phyloP scores from a whole-genome alignment of 2,888 invertebrate species.

The Ormyrus thymus region DNA sequence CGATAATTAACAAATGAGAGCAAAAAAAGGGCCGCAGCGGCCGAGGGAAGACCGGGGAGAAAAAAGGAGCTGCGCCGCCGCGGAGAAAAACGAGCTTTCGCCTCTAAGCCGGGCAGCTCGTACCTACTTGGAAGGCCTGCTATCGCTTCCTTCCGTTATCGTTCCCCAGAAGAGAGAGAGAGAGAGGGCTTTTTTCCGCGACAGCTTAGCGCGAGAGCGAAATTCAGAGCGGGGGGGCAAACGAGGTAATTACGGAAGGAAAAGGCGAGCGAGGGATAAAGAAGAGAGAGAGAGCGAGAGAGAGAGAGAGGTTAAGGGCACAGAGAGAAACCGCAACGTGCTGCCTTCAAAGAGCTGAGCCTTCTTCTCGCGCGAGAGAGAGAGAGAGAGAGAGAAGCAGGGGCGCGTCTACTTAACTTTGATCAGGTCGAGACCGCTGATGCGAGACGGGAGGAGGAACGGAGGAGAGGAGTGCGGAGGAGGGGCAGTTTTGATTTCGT shows the following conservation, averaged over 20 bases:
- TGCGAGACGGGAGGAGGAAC: conserved; percentile 66
- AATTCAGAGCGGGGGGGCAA: conserved; percentile 48
- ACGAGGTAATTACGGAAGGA: conserved; percentile 56
- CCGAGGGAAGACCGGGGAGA: no score
- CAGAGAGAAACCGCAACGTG: conserved; percentile 54
- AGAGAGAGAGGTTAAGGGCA: conserved; percentile 47
- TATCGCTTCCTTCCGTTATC: conserved; percentile 34
- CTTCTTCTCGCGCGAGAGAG: conserved; percentile 35
- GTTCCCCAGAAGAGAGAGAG: conserved; percentile 30
- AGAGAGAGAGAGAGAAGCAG: conserved; percentile 49
- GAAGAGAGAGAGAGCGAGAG: conserved; percentile 45
- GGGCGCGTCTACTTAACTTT: conserved; percentile 72
- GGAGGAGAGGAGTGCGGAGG: conserved; percentile 5
- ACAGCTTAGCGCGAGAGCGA: conserved; percentile 16
- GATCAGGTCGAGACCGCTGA: conserved; percentile 71
- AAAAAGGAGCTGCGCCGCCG: not conserved
- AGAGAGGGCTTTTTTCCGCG: conserved; percentile 39
- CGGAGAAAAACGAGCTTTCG: conserved; percentile 1
- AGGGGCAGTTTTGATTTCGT: conserved; percentile 16
- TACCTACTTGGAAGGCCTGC: conserved; percentile 30
- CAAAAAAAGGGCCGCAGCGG: conserved; percentile 14
- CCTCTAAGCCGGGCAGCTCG: conserved; percentile 1
- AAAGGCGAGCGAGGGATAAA: conserved; percentile 25
- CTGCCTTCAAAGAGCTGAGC: conserved; percentile 51
- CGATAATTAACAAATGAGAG: conserved; percentile 58